A percentile compares a stretch with the other conserved stretches of the same genome.
These are phyloP conservation scores for Sebastes fasciatus DNA, from an alignment of 2,113 vertebrate genomes.

Conservation along the genomic window DNA sequence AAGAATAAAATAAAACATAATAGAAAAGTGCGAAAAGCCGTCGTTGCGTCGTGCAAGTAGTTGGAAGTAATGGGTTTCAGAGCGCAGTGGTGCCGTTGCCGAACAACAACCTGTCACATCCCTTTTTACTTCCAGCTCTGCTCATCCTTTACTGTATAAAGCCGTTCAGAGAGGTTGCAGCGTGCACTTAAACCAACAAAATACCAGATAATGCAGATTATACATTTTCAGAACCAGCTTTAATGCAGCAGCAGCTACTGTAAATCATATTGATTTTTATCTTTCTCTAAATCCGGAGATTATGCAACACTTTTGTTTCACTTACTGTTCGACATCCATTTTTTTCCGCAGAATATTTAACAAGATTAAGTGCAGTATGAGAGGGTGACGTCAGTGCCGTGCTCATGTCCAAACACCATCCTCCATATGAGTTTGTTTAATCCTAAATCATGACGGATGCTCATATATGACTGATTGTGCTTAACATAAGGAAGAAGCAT, in stretches of 20 bases:
- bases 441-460: conserved; percentile 43
- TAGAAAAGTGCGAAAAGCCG: not conserved
- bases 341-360: conserved; percentile 17
- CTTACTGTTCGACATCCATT: not conserved
- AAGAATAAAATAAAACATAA: not conserved
- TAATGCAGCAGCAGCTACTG: conserved; percentile 20
- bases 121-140: not conserved
- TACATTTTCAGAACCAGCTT: conserved; percentile 2
- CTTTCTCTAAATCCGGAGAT: conserved; percentile 18
- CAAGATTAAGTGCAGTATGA: conserved; percentile 20
- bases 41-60: too few relatives aligned
- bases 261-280: conserved; percentile 25
- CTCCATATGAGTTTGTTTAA: conserved; percentile 17
- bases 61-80: too few relatives aligned
- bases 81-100: too few relatives aligned
- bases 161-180: not conserved
- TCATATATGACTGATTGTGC: conserved; percentile 18
- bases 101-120: too few relatives aligned
- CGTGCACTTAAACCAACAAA: conserved; percentile 15
- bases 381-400: conserved; percentile 13
- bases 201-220: conserved; percentile 35
- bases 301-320: conserved; percentile 31
- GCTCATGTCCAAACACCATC: conserved; percentile 1
- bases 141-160: not conserved
- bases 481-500: conserved; percentile 1